Conservation (phyloP, 2,797 vertebrate species). For the Peromyscus eremicus region DNA sequence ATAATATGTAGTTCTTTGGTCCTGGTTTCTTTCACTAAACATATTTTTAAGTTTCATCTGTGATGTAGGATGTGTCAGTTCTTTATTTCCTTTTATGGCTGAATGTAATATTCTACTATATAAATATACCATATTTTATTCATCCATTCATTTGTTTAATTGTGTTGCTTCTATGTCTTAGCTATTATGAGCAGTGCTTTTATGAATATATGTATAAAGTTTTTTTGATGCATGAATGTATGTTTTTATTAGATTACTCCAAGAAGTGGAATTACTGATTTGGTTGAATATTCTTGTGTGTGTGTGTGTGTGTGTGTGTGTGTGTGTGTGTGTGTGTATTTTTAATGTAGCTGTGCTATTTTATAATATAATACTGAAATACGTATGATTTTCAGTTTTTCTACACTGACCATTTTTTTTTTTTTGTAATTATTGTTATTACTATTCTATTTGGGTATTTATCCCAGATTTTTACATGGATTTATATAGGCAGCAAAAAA, state of each 20-base stretch:
- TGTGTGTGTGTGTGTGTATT: neutral
- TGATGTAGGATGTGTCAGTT: neutral
- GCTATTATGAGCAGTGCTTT: neutral
- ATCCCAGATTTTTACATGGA: constrained; percentile 40
- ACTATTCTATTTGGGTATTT: constrained; percentile 6
- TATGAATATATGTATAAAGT: neutral
- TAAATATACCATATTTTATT: neutral
- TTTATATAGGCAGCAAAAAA: constrained; percentile 42
- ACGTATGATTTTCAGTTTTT: constrained; percentile 58
- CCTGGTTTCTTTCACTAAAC: neutral
- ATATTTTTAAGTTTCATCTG: neutral
- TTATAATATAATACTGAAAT: neutral
- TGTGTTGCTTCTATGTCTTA: neutral
- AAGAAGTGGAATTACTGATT: neutral
- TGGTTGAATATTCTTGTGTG: neutral
- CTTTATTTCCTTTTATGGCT: neutral
- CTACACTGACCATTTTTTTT: neutral
- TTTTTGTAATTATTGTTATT: neutral
- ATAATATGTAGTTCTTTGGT: neutral
- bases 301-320: neutral
- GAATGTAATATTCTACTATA: neutral
- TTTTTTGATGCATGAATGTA: neutral
- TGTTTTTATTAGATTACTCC: neutral
- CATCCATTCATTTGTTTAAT: neutral
- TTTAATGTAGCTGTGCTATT: constrained; percentile 19